Evolutionary conservation across 2,888 invertebrate species (phyloP), one percentile per base, ranked within the genome.

Genomic region (Temnothorax unifasciatus): DNA sequence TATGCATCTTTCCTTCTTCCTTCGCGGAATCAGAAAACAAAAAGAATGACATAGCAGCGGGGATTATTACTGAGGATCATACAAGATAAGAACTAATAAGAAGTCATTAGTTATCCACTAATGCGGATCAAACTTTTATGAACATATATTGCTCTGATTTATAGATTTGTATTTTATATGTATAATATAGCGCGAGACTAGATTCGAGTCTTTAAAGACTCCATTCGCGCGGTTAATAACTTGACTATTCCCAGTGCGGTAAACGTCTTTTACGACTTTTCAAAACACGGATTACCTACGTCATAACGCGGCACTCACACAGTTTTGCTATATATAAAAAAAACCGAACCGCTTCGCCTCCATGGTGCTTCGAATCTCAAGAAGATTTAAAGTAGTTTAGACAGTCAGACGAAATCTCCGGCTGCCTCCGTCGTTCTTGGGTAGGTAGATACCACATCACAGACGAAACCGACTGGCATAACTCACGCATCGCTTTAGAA

Each of bases 401-500:
- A 25, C 25, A 38, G 38, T 25, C 34, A 25, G 18, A 13, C 6
- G 59, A 59, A 75, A 34, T 59, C 18, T 59, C 11, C 47, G 38
- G 25, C 9, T 21, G 64, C n/a, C 29, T 18, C 6, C 47, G 29
- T 38, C 52, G 25, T 52, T 52, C 6, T 54, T 63, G 63, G 21
- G 3, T 61, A 47, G 61, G 9, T 63, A 29, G 29, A n/a, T 21
- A 68, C n/a, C 38, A 57, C 71, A 54, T 68, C 68, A 76, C 21
- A 52, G 25, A 8, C 50, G 76, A 25, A 52, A 38, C 50, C 66
- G 47, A 18, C 76, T 41, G 18, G 13, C n/a, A 29, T 54, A 77
- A 77, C 3, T 77, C 66, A 52, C 68, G 68, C 41, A 68, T 41
- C 38, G n/a, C 41, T 68, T 68, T 52, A 54, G 38, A 68, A 54